phyloP scores from a whole-genome alignment of 1,140 invertebrate genomes.

The Drosophila parvula region DNA sequence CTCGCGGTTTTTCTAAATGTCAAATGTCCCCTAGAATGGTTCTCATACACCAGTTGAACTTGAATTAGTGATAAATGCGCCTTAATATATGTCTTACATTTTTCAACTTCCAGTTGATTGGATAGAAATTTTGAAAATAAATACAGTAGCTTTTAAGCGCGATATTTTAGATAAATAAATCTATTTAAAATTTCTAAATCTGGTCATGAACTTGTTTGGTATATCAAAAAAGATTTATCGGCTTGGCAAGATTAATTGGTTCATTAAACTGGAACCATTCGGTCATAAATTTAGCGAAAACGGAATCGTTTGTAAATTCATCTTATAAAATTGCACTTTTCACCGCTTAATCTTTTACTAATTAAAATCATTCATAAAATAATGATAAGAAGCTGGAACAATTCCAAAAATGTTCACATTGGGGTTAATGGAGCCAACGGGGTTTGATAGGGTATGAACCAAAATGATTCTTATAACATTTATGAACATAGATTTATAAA shows the following conservation, averaged over 20 bases:
- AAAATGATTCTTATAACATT: too few species aligned
- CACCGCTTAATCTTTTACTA: background rate
- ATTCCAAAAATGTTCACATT: too few species aligned
- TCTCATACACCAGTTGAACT: constrained; percentile 31
- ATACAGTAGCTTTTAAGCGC: constrained; percentile 5
- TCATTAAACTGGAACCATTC: background rate
- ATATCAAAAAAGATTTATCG: background rate
- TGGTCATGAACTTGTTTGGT: constrained; percentile 11
- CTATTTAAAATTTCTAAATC: background rate
- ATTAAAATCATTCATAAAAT: background rate
- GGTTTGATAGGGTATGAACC: too few species aligned
- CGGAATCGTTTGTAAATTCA: background rate
- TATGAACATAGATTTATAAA: too few species aligned
- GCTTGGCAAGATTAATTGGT: background rate
- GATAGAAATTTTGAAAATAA: background rate
- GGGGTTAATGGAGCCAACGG: too few species aligned
- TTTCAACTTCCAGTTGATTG: background rate
- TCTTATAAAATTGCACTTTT: background rate
- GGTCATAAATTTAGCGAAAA: background rate
- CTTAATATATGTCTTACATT: constrained; percentile 6
- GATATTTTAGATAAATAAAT: background rate
- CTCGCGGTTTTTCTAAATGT: constrained; percentile 49
- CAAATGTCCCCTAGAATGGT: constrained; percentile 46
- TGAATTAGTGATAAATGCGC: constrained; percentile 22
- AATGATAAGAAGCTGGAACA: background rate